phyloP scores from a whole-genome alignment of 2,113 vertebrate genomes.

The Vireo altiloquus region DNA sequence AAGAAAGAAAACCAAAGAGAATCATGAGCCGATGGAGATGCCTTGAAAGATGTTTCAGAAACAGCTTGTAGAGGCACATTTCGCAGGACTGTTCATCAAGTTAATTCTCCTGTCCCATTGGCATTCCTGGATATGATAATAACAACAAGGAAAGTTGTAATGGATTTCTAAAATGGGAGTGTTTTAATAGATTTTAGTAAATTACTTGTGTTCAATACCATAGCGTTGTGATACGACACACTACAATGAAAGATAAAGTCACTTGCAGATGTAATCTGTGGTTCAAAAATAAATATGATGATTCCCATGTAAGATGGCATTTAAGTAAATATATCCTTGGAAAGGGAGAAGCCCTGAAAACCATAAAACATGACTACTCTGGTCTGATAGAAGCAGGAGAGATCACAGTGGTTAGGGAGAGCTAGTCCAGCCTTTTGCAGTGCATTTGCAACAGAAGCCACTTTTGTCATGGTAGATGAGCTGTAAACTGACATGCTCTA shows the following conservation, averaged over 20 bases:
- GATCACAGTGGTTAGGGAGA: neutral
- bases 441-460: neutral
- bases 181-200: slow-evolving; percentile 44
- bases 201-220: neutral
- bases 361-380: neutral
- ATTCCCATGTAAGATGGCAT: neutral
- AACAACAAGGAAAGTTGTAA: slow-evolving; percentile 18
- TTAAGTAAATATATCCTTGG: neutral
- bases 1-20: slow-evolving; percentile 60
- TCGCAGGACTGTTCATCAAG: slow-evolving; percentile 45
- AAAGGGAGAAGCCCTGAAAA: neutral
- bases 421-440: neutral
- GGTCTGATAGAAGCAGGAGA: neutral
- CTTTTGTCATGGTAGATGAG: neutral
- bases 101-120: slow-evolving; percentile 34
- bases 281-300: neutral
- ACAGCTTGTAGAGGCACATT: slow-evolving; percentile 39
- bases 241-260: neutral
- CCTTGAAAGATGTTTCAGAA: slow-evolving; percentile 53
- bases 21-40: slow-evolving; percentile 38
- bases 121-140: slow-evolving; percentile 10
- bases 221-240: neutral
- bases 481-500: neutral
- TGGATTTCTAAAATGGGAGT: slow-evolving; percentile 39
- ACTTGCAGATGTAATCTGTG: neutral